Conservation (phyloP, 1,140 invertebrate species). For the Penaeus japonicus region DNA sequence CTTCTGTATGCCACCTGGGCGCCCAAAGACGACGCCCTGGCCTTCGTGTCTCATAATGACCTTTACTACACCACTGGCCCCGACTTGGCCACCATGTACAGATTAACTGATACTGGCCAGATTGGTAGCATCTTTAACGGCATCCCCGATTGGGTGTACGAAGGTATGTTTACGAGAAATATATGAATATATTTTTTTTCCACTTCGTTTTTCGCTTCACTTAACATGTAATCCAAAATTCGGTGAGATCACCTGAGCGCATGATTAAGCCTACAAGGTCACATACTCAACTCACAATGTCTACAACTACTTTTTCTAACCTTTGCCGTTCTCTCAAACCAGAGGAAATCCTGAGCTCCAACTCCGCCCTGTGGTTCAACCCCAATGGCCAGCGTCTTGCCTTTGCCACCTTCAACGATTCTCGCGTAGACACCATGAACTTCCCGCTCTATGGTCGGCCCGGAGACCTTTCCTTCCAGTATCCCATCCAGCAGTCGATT, state of each 20-base stretch:
- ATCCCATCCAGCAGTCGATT: conserved; percentile 67
- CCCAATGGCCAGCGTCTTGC: conserved; percentile 78
- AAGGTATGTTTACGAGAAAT: conserved; percentile 68
- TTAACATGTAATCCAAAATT: not conserved
- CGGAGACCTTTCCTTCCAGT: conserved; percentile 62
- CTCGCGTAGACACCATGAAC: conserved; percentile 65
- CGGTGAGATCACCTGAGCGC: not conserved
- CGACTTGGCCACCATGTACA: conserved; percentile 52
- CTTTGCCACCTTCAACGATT: conserved; percentile 87
- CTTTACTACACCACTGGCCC: conserved; percentile 74
- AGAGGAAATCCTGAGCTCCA: conserved; percentile 90
- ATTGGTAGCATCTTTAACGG: conserved; percentile 79
- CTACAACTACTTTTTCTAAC: conserved; percentile 59
- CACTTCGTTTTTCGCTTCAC: too few relatives aligned
- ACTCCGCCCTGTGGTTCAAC: conserved; percentile 90
- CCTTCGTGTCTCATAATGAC: conserved; percentile 83
- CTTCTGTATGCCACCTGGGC: conserved; percentile 71
- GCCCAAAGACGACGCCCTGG: conserved; percentile 74
- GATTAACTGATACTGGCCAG: conserved; percentile 68
- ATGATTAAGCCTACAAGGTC: not conserved
- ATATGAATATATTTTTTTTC: not conserved
- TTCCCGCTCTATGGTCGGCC: conserved; percentile 66
- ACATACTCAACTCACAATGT: not conserved
- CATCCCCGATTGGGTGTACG: conserved; percentile 83
- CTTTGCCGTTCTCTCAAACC: conserved; percentile 36